phyloP scores from a whole-genome alignment of 2,888 invertebrate genomes.

The Xanthorhoe designata region DNA sequence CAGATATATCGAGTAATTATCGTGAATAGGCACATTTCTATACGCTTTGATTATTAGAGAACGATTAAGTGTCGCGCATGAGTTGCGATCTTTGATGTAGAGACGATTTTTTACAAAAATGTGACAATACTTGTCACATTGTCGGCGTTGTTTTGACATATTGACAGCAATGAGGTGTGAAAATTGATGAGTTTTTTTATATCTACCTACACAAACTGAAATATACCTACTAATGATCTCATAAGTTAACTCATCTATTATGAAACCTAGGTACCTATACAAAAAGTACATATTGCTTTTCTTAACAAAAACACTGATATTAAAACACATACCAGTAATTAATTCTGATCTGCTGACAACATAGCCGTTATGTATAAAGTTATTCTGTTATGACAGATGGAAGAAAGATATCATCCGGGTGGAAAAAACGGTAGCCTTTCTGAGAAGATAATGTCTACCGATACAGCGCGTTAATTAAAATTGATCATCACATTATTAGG shows the following conservation, averaged over 20 bases:
- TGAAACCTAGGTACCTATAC: too few relatives aligned
- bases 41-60: not conserved
- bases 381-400: not conserved
- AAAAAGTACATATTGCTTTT: too few relatives aligned
- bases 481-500: not conserved
- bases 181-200: not conserved
- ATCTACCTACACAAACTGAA: not conserved
- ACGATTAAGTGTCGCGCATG: conserved; percentile 1
- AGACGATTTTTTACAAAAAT: not conserved
- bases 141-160: not conserved
- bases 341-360: not conserved
- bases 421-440: not conserved
- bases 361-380: not conserved
- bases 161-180: conserved; percentile 2
- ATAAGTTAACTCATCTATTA: not conserved
- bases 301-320: too few relatives aligned
- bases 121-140: not conserved
- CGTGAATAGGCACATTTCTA: not conserved
- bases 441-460: not conserved
- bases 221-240: not conserved
- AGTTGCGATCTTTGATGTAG: not conserved
- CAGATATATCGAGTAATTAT: not conserved
- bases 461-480: too few relatives aligned
- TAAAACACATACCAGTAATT: not conserved
- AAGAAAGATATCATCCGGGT: not conserved